Percentiles rank a stretch among this genome's conserved stretches.
These are phyloP conservation scores for Sinocyclocheilus rhinocerous DNA, from an alignment of 2,113 vertebrate genomes.

Conservation along the genomic window DNA sequence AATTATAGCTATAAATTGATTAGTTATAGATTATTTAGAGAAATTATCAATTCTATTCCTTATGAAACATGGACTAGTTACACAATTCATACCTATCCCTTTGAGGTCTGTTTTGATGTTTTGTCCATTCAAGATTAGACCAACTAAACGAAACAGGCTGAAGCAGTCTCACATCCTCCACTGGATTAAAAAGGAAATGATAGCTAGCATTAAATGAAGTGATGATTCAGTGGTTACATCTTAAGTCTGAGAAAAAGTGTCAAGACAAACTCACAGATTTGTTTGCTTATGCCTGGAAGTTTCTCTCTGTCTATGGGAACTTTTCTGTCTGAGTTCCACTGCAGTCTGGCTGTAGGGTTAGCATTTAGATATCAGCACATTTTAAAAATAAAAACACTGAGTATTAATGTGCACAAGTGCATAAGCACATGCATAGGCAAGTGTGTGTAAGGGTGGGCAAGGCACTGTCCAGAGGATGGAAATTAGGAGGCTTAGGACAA, in stretches of 20 bases:
- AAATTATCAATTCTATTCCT: not conserved
- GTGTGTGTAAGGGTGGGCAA: no score
- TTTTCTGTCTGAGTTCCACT: not conserved
- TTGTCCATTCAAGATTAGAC: slow-evolving; percentile 31
- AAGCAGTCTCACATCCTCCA: slow-evolving; percentile 6
- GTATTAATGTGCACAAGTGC: no score
- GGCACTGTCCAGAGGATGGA: no score
- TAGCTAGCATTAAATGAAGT: not conserved
- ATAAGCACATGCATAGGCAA: no score
- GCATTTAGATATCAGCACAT: not conserved
- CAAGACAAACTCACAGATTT: not conserved
- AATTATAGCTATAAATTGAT: not conserved
- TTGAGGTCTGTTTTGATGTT: not conserved
- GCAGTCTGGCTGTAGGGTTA: not conserved
- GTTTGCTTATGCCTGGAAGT: not conserved
- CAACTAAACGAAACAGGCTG: slow-evolving; percentile 38
- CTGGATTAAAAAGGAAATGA: slow-evolving; percentile 1
- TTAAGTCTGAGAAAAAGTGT: not conserved
- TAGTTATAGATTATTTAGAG: no score
- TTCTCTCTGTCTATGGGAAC: not conserved
- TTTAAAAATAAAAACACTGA: not conserved
- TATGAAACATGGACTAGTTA: not conserved
- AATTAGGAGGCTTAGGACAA: no score
- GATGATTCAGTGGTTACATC: not conserved
- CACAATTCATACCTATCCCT: slow-evolving; percentile 26